Evolutionary conservation across 2,888 invertebrate species (phyloP).

Genomic region (Dryobotodes eremita): DNA sequence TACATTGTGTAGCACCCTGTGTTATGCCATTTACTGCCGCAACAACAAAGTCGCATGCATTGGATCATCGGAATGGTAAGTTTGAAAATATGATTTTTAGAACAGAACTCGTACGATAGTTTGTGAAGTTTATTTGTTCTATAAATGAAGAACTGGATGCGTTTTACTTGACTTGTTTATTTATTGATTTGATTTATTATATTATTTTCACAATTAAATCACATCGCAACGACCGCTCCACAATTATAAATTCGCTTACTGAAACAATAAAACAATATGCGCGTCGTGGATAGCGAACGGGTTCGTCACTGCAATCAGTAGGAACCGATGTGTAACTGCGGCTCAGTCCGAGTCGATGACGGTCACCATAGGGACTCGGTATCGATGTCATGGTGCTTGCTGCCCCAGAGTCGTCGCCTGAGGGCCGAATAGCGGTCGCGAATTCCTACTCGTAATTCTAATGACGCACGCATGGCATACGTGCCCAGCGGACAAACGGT

Average conservation of each 20-base stretch:
- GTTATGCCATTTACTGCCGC: constrained; percentile 69
- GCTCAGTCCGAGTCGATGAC: constrained; percentile 70
- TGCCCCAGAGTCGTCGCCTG: constrained; percentile 74
- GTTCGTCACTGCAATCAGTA: constrained; percentile 83
- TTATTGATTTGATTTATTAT: constrained; percentile 22
- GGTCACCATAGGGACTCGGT: constrained; percentile 83
- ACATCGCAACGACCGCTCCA: constrained; percentile 82
- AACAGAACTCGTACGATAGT: constrained; percentile 57
- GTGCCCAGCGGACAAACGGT: constrained; percentile 86
- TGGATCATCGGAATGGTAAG: constrained; percentile 71
- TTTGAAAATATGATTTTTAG: constrained; percentile 65
- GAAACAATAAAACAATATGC: constrained; percentile 83
- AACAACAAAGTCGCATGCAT: constrained; percentile 74
- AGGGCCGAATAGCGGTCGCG: constrained; percentile 90
- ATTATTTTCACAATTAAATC: constrained; percentile 57
- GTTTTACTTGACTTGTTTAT: constrained; percentile 17
- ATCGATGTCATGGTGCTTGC: constrained; percentile 87
- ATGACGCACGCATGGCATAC: constrained; percentile 84
- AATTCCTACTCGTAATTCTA: constrained; percentile 90
- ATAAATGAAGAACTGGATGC: constrained; percentile 16
- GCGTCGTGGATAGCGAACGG: constrained; percentile 82
- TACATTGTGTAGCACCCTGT: constrained; percentile 49
- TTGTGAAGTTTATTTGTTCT: constrained; percentile 40
- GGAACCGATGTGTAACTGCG: constrained; percentile 74
- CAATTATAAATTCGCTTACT: constrained; percentile 85